A percentile compares a stretch with the other conserved stretches of the same genome.
These are phyloP conservation scores for Mythimna loreyi DNA, from an alignment of 2,888 invertebrate species.

Conservation along the genomic window DNA sequence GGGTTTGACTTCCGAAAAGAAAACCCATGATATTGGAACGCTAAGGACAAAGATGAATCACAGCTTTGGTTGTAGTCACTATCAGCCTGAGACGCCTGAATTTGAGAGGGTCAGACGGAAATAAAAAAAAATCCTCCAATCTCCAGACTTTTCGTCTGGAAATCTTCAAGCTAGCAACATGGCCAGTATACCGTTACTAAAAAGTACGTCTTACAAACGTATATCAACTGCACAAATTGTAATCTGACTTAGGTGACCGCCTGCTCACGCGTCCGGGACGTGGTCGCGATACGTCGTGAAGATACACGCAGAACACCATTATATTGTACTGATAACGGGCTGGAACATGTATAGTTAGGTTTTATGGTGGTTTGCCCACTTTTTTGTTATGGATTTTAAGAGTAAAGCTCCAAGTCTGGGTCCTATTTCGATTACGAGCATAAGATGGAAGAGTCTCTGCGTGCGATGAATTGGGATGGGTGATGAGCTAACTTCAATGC, in stretches of 20 bases:
- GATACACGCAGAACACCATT: constrained; percentile 65
- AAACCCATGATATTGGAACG: no score
- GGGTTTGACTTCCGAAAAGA: no score
- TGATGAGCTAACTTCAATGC: no score
- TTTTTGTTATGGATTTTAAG: constrained; percentile 2
- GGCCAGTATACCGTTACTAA: constrained; percentile 20
- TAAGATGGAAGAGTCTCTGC: no score
- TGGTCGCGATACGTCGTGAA: constrained; percentile 77
- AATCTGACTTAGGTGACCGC: constrained; percentile 67
- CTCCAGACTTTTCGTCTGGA: no score
- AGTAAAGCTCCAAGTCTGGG: not conserved
- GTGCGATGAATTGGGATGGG: no score
- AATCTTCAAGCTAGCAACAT: constrained; percentile 15
- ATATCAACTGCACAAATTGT: constrained; percentile 39
- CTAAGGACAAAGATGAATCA: no score
- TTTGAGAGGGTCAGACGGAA: no score
- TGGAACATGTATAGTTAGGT: constrained; percentile 2
- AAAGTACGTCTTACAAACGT: not conserved
- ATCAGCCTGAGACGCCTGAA: no score
- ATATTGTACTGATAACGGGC: constrained; percentile 46
- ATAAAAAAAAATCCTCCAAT: no score
- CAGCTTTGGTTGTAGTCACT: no score
- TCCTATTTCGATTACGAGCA: no score
- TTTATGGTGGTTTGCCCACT: not conserved
- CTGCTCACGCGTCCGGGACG: constrained; percentile 73